These are phyloP conservation scores for Zygothrica quintamaculata DNA, from an alignment of 2,888 invertebrate genomes.

Conservation along the genomic window DNA sequence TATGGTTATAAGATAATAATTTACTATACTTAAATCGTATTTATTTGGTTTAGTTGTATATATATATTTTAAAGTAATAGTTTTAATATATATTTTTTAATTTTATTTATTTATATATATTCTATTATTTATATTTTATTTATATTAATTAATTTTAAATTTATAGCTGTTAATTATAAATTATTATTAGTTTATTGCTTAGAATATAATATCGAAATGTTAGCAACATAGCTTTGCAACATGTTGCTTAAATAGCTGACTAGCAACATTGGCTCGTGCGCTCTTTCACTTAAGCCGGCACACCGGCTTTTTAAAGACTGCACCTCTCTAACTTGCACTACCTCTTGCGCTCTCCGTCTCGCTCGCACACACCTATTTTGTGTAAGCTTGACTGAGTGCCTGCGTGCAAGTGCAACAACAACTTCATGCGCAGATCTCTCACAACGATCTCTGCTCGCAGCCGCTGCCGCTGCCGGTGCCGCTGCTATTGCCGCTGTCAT, in stretches of 20 bases:
- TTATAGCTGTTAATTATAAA: too few relatives aligned
- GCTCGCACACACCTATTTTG: constrained; percentile 12
- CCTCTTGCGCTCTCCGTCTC: constrained; percentile 9
- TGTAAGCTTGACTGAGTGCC: constrained; percentile 22
- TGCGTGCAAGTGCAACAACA: constrained; percentile 55
- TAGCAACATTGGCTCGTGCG: constrained; percentile 65
- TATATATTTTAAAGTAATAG: too few relatives aligned
- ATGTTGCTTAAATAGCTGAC: constrained; percentile 32
- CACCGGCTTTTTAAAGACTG: constrained; percentile 49
- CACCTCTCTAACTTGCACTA: constrained; percentile 7
- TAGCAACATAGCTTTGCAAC: constrained; percentile 38
- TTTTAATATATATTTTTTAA: too few relatives aligned
- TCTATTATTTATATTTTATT: too few relatives aligned
- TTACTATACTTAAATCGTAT: too few relatives aligned
- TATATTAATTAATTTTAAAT: too few relatives aligned
- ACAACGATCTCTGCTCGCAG: constrained; percentile 42
- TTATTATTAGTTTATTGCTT: too few relatives aligned
- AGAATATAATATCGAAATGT: too few relatives aligned
- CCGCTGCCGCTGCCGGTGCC: constrained; percentile 17
- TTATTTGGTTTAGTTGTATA: too few relatives aligned
- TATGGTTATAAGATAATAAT: too few relatives aligned
- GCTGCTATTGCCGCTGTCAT: constrained; percentile 25
- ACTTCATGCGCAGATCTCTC: constrained; percentile 47
- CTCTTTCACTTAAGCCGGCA: constrained; percentile 55
- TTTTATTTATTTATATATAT: too few relatives aligned